Conservation (phyloP, 2,888 invertebrate genomes). For the Rhogogaster chlorosoma region DNA sequence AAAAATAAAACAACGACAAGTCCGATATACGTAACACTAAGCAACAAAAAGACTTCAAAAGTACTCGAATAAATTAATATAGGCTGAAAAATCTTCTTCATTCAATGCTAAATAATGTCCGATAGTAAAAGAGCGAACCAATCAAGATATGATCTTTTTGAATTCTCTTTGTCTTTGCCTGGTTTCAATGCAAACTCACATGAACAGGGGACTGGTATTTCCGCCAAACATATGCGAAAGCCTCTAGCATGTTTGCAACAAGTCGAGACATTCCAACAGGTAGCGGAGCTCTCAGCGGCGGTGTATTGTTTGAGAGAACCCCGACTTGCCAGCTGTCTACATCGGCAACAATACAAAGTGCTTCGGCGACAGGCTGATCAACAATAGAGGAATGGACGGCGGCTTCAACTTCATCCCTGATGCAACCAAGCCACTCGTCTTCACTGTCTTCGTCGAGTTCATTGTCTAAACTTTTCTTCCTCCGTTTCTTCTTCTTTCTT, state of each 20-base stretch:
- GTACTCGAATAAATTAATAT: too few species aligned
- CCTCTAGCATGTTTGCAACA: conserved; percentile 91
- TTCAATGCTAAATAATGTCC: too few species aligned
- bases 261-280: conserved; percentile 89
- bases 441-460: conserved; percentile 44
- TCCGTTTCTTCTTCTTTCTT: conserved; percentile 62
- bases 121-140: too few species aligned
- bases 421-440: conserved; percentile 69
- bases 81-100: too few species aligned
- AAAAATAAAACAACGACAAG: too few species aligned
- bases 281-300: conserved; percentile 74
- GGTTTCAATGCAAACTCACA: conserved; percentile 80
- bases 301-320: conserved; percentile 70
- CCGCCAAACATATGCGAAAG: conserved; percentile 87
- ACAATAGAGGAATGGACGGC: conserved; percentile 74
- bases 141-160: too few species aligned
- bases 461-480: conserved; percentile 56
- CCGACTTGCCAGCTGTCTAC: conserved; percentile 87
- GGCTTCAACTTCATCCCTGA: conserved; percentile 71
- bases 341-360: conserved; percentile 91
- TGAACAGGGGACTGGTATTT: conserved; percentile 88
- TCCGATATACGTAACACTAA: too few species aligned
- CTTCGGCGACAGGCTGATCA: conserved; percentile 87
- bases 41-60: too few species aligned
- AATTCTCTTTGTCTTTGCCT: neutral